phyloP scores from a whole-genome alignment of 2,888 invertebrate species.

The Alcis repandata region DNA sequence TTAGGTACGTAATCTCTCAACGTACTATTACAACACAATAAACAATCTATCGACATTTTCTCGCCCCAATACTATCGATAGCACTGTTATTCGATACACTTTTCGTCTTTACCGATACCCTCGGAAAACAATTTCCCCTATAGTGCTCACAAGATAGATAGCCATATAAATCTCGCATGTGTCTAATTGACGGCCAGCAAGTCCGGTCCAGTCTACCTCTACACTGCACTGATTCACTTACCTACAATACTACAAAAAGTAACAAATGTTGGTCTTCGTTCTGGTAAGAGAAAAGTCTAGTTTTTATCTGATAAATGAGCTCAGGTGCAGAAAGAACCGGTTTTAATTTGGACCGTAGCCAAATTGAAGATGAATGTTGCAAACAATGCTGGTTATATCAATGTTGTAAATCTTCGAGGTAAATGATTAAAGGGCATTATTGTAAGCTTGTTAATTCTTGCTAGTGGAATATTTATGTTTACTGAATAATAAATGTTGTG shows the following conservation, averaged over 20 bases:
- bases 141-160: constrained; percentile 74
- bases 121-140: constrained; percentile 76
- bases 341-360: constrained; percentile 35
- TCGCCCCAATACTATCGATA: constrained; percentile 1
- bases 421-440: neutral
- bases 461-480: no score
- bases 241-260: constrained; percentile 55
- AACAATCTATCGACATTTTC: constrained; percentile 7
- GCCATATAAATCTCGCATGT: constrained; percentile 80
- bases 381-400: constrained; percentile 28
- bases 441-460: no score
- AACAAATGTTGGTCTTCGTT: constrained; percentile 53
- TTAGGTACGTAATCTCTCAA: neutral
- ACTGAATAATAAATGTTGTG: no score
- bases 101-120: constrained; percentile 49
- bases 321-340: constrained; percentile 32
- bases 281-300: constrained; percentile 24
- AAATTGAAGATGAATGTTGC: constrained; percentile 28
- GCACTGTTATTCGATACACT: constrained; percentile 40
- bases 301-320: constrained; percentile 39
- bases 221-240: constrained; percentile 68
- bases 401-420: constrained; percentile 16
- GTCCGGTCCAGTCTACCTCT: constrained; percentile 56
- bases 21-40: neutral
- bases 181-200: constrained; percentile 80